Evolutionary conservation across 2,888 invertebrate species (phyloP).

Genomic region (Homarus gammarus): DNA sequence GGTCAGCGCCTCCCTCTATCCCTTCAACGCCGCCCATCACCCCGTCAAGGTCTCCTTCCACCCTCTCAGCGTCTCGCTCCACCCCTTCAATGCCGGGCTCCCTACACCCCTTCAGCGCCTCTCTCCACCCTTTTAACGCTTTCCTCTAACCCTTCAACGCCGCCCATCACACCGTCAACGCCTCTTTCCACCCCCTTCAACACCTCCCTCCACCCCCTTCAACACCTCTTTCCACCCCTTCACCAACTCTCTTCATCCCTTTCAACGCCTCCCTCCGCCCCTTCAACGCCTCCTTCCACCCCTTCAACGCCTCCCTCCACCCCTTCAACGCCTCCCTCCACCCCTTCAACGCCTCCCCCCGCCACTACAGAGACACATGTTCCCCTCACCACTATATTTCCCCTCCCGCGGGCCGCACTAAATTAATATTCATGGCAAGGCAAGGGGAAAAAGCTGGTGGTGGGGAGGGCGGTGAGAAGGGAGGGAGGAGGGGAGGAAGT

Average conservation of each 20-base stretch:
- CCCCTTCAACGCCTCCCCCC: background rate
- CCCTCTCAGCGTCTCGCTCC: background rate
- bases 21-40: background rate
- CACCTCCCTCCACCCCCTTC: too few relatives aligned
- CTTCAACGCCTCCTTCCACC: background rate
- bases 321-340: conserved; percentile 13
- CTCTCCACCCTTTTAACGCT: background rate
- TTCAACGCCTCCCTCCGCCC: background rate
- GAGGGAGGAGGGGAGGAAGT: background rate
- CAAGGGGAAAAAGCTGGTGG: background rate
- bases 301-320: background rate
- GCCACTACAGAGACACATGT: background rate
- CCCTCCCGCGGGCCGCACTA: background rate
- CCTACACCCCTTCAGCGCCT: background rate
- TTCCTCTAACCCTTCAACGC: background rate
- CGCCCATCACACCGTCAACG: background rate
- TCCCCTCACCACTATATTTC: background rate
- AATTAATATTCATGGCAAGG: conserved; percentile 10
- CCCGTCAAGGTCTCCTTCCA: too few relatives aligned
- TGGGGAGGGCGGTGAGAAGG: background rate
- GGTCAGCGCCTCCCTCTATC: background rate
- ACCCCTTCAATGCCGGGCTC: background rate
- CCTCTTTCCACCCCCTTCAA: background rate
- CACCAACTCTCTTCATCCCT: too few relatives aligned
- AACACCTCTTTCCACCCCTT: background rate